phyloP scores from a whole-genome alignment of 2,113 vertebrate species.

The Perognathus longimembris region DNA sequence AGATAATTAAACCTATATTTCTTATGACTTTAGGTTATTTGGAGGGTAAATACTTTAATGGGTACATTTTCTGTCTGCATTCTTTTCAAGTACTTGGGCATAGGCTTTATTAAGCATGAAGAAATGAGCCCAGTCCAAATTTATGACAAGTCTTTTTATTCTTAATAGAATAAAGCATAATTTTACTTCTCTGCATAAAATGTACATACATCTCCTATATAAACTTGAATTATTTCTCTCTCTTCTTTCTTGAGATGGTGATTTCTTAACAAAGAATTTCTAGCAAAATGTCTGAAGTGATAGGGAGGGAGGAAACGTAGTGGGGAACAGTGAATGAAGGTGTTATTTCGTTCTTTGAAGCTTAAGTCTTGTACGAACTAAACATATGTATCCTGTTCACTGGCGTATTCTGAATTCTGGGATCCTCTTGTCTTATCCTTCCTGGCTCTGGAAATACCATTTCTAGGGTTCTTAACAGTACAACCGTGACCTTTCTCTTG shows the following conservation, averaged over 20 bases:
- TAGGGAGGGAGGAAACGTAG: neutral
- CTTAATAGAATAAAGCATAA: slow-evolving; percentile 82
- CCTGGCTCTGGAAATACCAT: neutral
- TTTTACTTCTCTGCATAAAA: slow-evolving; percentile 83
- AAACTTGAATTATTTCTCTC: slow-evolving; percentile 77
- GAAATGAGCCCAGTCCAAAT: slow-evolving; percentile 81
- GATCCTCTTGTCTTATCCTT: neutral
- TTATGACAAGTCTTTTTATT: slow-evolving; percentile 85
- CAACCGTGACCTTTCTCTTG: neutral
- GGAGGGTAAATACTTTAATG: slow-evolving; percentile 84
- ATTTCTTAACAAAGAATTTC: slow-evolving; percentile 60
- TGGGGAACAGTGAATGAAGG: neutral
- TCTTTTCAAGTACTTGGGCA: slow-evolving; percentile 73
- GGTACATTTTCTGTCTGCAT: slow-evolving; percentile 79
- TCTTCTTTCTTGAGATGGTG: slow-evolving; percentile 56
- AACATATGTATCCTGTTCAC: neutral
- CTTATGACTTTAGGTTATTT: slow-evolving; percentile 76
- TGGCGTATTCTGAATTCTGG: neutral
- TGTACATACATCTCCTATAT: slow-evolving; percentile 57
- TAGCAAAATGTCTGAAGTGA: slow-evolving; percentile 20
- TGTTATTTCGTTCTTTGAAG: slow-evolving; percentile 23
- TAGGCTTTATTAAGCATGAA: slow-evolving; percentile 82
- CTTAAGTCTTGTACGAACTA: neutral
- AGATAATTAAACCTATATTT: slow-evolving; percentile 84
- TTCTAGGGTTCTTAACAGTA: neutral